Conservation (phyloP, 2,888 invertebrate genomes). For the Eilema depressum region DNA sequence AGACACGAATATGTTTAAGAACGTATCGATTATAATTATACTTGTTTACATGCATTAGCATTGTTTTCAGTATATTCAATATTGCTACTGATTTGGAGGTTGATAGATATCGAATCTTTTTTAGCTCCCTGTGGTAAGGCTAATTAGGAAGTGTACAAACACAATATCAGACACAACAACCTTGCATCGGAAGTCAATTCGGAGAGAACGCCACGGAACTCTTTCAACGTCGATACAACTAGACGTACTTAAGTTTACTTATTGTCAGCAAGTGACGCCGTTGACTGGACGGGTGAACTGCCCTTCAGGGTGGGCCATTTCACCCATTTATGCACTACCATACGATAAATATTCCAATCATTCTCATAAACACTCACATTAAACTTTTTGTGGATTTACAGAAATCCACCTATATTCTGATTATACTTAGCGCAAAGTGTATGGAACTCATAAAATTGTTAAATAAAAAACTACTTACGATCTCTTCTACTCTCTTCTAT, state of each 20-base stretch:
- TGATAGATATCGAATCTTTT: not conserved
- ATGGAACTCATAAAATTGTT: not conserved
- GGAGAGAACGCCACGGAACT: not conserved
- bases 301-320: too few relatives aligned
- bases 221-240: not conserved
- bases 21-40: not conserved
- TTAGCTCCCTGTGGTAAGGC: not conserved
- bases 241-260: too few relatives aligned
- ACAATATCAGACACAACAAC: not conserved
- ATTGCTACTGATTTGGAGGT: not conserved
- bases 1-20: not conserved
- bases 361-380: too few relatives aligned
- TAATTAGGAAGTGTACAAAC: too few relatives aligned
- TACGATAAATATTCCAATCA: too few relatives aligned
- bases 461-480: conserved; percentile 89
- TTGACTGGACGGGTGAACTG: too few relatives aligned
- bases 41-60: not conserved
- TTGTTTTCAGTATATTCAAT: too few relatives aligned
- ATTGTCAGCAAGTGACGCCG: too few relatives aligned
- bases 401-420: too few relatives aligned
- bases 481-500: conserved; percentile 95
- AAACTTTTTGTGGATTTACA: too few relatives aligned
- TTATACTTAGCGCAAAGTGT: not conserved
- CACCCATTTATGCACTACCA: too few relatives aligned
- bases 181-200: not conserved